phyloP scores from a whole-genome alignment of 1,140 invertebrate genomes.

The Phymorhynchus buccinoides region DNA sequence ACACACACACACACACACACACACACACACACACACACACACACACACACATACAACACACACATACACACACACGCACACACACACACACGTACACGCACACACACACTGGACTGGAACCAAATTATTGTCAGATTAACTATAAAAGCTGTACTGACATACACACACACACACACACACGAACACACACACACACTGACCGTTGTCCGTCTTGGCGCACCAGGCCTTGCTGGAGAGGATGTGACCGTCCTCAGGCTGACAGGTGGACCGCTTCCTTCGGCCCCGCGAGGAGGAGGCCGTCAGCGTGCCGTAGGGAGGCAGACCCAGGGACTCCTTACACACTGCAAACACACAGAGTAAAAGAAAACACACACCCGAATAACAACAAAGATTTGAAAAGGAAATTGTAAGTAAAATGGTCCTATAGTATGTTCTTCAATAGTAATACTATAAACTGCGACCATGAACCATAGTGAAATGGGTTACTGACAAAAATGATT shows the following conservation, averaged over 20 bases:
- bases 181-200: conserved; percentile 64
- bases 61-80: neutral
- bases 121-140: too few relatives aligned
- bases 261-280: conserved; percentile 74
- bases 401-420: too few relatives aligned
- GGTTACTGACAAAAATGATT: too few relatives aligned
- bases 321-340: conserved; percentile 76
- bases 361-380: neutral
- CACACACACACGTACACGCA: neutral
- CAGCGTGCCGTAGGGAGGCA: conserved; percentile 76
- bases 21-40: conserved; percentile 21
- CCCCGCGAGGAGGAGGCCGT: conserved; percentile 74
- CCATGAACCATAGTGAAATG: too few relatives aligned
- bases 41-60: neutral
- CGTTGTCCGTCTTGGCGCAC: conserved; percentile 76
- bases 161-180: neutral
- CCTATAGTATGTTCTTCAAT: too few relatives aligned
- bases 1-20: neutral
- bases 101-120: too few relatives aligned
- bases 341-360: conserved; percentile 67
- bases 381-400: too few relatives aligned
- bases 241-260: conserved; percentile 77
- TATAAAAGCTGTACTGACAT: neutral
- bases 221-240: conserved; percentile 77
- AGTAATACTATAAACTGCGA: too few relatives aligned